Evolutionary conservation across 2,113 vertebrate species (phyloP).

Genomic region (Microtus montanus): DNA sequence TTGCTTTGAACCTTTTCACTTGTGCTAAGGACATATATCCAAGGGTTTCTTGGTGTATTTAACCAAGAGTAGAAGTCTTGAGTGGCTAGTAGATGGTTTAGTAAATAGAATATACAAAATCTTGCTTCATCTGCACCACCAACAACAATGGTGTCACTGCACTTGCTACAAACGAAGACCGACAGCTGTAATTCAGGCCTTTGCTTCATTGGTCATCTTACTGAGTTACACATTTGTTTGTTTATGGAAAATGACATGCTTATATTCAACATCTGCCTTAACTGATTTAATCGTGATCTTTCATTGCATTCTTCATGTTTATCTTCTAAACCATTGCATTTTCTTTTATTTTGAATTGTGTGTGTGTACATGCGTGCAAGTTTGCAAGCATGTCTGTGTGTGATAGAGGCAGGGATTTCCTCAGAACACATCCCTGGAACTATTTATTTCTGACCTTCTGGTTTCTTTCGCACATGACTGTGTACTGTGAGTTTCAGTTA

Average conservation of each 20-base stretch:
- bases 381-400: background rate
- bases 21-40: background rate
- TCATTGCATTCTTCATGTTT: background rate
- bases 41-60: background rate
- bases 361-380: background rate
- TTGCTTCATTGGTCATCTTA: background rate
- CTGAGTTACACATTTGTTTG: background rate
- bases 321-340: background rate
- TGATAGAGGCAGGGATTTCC: too few species aligned
- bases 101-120: slow-evolving; percentile 2
- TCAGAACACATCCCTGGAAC: background rate
- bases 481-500: background rate
- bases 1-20: background rate
- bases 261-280: background rate
- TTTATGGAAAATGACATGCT: background rate
- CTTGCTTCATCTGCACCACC: background rate
- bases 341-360: background rate
- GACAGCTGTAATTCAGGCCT: background rate
- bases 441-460: background rate
- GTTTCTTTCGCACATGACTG: background rate
- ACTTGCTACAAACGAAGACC: background rate
- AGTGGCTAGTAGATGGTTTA: background rate
- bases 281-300: background rate
- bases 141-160: background rate
- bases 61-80: background rate